Base-by-base conservation (phyloP, 1,140 invertebrate species). In the Eueides isabella region DNA sequence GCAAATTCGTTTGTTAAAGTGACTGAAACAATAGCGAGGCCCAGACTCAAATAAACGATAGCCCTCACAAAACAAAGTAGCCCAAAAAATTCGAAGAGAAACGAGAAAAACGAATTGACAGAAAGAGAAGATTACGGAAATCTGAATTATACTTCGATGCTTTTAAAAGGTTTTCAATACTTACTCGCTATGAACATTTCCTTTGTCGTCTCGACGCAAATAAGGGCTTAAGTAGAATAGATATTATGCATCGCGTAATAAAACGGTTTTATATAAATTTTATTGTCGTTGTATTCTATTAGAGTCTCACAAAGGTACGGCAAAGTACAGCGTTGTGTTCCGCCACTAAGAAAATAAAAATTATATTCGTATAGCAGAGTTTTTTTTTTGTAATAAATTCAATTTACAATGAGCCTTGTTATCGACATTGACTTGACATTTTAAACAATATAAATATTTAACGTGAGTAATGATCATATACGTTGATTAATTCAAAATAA, bases 1-100 rank as follows among this genome's bases (percentile, higher is more conserved):
- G 61, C 62, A 64, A 64, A 71, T 64, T 71, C 62, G 62, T 71
- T 71, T 71, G 61, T 38, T 64, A 71, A 48, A 64, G 35, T 64
- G 11, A 64, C 28, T 30, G 33, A 64, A 71, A 71, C 38, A 63
- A 71, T 31, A 44, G 28, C 28, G 28, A 11, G 61, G 23, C 16
- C 16, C 35, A 64, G 38, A 31, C 38, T 31, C 11, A 64, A 71
- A 71, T 48, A 48, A 64, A 48, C 48, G 69, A 71, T 31, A 23
- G 16, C 69, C 30, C 16, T 23, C 62, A 41, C 7, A 64, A 44
- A 71, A 71, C 41, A 71, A 44, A 41, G 28, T 64, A 38, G 33
- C 48, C 31, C 35, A 35, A 31, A 71, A 69, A 69, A 62, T 48
- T 33, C 61, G 61, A 29, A 64, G 35, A 26, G 62, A 14, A 23